Conservation (phyloP, 1,140 invertebrate species). For the Nasonia giraulti region DNA sequence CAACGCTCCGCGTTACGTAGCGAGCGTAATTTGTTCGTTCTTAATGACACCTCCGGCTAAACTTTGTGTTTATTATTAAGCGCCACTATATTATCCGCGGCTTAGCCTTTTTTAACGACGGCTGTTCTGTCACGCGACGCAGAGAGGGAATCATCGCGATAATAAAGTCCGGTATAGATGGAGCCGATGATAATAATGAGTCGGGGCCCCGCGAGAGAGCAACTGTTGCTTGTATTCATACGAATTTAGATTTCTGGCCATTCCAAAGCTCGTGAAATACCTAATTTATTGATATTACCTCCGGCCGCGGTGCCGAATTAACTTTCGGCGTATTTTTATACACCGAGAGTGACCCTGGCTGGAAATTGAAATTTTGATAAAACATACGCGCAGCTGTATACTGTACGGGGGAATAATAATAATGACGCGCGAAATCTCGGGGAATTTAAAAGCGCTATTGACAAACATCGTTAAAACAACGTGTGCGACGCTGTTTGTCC, state of each 20-base stretch:
- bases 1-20: not conserved
- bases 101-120: not conserved
- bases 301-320: not conserved
- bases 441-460: not conserved
- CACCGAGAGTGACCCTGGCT: not conserved
- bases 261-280: not conserved
- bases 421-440: not conserved
- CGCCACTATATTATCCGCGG: too few relatives aligned
- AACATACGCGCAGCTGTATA: not conserved
- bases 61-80: not conserved
- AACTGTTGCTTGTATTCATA: slow-evolving; percentile 1
- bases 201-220: not conserved
- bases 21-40: too few relatives aligned
- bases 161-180: slow-evolving; percentile 37
- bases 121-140: slow-evolving; percentile 27
- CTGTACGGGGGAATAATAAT: not conserved
- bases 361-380: not conserved
- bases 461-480: not conserved
- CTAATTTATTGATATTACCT: slow-evolving; percentile 8
- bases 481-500: not conserved
- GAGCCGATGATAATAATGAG: slow-evolving; percentile 23
- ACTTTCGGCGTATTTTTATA: not conserved
- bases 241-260: not conserved
- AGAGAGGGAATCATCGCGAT: slow-evolving; percentile 15
- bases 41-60: not conserved